These are phyloP conservation scores for Zaprionus taronus DNA, from an alignment of 1,140 invertebrate genomes.

Conservation along the genomic window DNA sequence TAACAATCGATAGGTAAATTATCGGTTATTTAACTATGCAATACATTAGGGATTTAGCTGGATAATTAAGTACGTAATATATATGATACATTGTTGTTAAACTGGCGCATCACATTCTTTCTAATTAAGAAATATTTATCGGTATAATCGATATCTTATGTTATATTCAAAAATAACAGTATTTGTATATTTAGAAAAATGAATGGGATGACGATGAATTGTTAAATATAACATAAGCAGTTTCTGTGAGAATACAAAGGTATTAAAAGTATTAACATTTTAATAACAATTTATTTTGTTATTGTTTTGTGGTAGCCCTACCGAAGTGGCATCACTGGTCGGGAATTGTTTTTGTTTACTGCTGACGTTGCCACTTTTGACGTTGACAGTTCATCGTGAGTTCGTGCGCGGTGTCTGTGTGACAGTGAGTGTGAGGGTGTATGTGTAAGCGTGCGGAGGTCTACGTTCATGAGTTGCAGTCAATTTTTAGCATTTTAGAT, in stretches of 20 bases:
- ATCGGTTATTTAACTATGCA: neutral
- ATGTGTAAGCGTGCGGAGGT: constrained; percentile 36
- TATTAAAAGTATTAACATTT: neutral
- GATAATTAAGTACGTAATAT: too few species aligned
- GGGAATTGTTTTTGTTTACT: constrained; percentile 48
- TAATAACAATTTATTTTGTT: neutral
- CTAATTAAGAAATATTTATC: neutral
- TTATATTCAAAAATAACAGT: too few species aligned
- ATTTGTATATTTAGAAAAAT: neutral
- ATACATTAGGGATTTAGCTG: neutral
- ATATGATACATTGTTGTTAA: too few species aligned
- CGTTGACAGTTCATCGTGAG: constrained; percentile 48
- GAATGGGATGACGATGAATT: too few species aligned
- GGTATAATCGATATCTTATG: neutral
- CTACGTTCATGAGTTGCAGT: constrained; percentile 25
- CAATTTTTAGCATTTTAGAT: constrained; percentile 25
- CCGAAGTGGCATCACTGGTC: constrained; percentile 5
- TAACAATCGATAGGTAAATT: neutral
- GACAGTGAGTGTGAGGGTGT: constrained; percentile 14
- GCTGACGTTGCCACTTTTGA: constrained; percentile 58
- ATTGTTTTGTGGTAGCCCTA: neutral
- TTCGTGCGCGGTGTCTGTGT: constrained; percentile 19
- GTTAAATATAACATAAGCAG: too few species aligned
- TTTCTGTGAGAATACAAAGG: too few species aligned
- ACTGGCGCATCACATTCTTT: neutral